Evolutionary conservation across 2,113 vertebrate species (phyloP).

Genomic region (Indicator maculatus): DNA sequence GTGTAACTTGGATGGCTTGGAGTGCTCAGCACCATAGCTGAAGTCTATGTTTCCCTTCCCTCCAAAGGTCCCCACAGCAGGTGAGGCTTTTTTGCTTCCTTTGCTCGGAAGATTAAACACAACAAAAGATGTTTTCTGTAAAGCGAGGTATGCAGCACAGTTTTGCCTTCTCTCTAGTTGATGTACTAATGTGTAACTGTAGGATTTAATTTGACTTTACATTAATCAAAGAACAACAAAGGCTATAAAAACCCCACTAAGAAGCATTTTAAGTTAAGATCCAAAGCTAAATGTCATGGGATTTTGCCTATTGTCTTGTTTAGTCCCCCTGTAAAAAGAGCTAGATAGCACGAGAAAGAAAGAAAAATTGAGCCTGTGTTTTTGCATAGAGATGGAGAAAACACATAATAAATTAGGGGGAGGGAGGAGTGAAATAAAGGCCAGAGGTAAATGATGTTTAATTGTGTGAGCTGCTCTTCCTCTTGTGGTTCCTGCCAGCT

Average conservation of each 20-base stretch:
- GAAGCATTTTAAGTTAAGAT: constrained; percentile 71
- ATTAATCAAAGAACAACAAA: constrained; percentile 81
- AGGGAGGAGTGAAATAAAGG: constrained; percentile 84
- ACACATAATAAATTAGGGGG: constrained; percentile 82
- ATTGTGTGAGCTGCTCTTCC: constrained; percentile 86
- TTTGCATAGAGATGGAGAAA: constrained; percentile 80
- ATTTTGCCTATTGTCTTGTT: constrained; percentile 75
- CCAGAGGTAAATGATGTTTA: constrained; percentile 86
- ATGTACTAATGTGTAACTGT: constrained; percentile 73
- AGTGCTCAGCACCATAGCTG: not conserved
- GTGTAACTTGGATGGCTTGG: not conserved
- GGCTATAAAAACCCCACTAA: constrained; percentile 69
- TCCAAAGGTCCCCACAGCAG: not conserved
- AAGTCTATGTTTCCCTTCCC: not conserved
- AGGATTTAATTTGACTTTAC: constrained; percentile 75
- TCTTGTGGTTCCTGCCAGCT: constrained; percentile 87
- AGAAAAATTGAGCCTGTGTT: constrained; percentile 86
- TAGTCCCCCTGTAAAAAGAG: constrained; percentile 71
- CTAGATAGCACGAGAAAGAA: constrained; percentile 80
- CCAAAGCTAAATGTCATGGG: constrained; percentile 71
- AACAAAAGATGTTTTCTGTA: constrained; percentile 62
- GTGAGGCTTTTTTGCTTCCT: not conserved
- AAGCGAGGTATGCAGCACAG: not conserved
- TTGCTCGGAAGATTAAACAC: constrained; percentile 32
- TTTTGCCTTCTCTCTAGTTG: constrained; percentile 54